These are phyloP conservation scores for Pemphigus obesinymphae DNA, from an alignment of 1,140 invertebrate species.

Conservation along the genomic window DNA sequence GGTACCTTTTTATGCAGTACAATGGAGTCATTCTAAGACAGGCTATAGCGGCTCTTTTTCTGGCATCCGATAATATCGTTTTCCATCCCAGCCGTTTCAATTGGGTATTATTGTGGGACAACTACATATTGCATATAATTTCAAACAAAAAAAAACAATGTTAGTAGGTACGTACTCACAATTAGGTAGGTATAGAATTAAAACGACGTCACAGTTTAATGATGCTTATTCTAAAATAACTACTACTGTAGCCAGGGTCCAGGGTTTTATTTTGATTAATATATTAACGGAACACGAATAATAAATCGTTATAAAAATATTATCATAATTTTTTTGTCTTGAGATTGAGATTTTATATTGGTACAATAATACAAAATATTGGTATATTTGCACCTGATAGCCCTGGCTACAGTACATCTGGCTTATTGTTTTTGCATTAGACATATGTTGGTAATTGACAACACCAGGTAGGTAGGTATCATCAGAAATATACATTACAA, in stretches of 20 bases:
- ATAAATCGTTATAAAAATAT: too few relatives aligned
- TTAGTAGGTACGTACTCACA: not conserved
- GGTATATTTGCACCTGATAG: too few relatives aligned
- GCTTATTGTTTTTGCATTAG: not conserved
- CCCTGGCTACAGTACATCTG: not conserved
- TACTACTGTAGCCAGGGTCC: not conserved
- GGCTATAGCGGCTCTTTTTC: slow-evolving; percentile 90
- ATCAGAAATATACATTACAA: not conserved
- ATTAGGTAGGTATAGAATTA: not conserved
- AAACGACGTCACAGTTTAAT: slow-evolving; percentile 9
- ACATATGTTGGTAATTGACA: not conserved
- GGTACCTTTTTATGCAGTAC: slow-evolving; percentile 84
- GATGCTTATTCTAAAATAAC: not conserved
- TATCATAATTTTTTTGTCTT: too few relatives aligned
- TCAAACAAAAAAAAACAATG: slow-evolving; percentile 45
- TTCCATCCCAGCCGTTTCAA: slow-evolving; percentile 67
- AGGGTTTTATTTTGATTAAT: not conserved
- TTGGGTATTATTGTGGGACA: slow-evolving; percentile 45
- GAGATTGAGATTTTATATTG: too few relatives aligned
- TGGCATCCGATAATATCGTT: slow-evolving; percentile 83
- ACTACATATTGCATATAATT: slow-evolving; percentile 37
- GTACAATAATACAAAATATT: too few relatives aligned
- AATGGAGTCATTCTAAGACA: slow-evolving; percentile 89
- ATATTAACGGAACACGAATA: too few relatives aligned
- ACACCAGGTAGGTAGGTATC: not conserved